Evolutionary conservation across 2,888 invertebrate genomes (phyloP), one percentile per base, ranked within the genome.

Genomic region (Nemotelus nigrinus): DNA sequence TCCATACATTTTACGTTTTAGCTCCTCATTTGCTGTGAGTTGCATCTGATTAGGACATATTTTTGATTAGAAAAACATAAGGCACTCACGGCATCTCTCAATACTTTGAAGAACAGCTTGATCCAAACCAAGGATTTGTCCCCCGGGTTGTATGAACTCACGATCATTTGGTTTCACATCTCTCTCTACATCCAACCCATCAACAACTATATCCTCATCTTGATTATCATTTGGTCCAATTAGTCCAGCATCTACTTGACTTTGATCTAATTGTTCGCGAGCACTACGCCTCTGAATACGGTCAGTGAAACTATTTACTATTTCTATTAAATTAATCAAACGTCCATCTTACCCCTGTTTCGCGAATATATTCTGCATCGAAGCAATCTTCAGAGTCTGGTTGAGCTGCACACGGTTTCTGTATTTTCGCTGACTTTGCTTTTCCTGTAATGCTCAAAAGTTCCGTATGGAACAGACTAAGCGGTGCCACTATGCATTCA

Each of bases 1-100:
- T 77, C 95, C 95, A 85, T 96, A 97, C 96, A 98, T 97, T 88
- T 97, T 96, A 65, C 95, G 89, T 86, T 96, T 97, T 78, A 96
- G 87, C 82, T 98, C 98, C 81, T 97, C 97, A 76, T 90, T 93
- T 3, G 93, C 91, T 91, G 82, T 43, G 71, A 48, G 43, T 67
- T 8, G 48, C 64, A 53, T 43, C 43, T 25, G 25, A 25, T 25
- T 25, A 25, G 25, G 25, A 64, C 39, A 43, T 41, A 60, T 72
- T 77, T 41, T 55, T 25, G 5, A 43, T 39, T 10, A 63, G 10
- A 41, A 80, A 43, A 55, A 64, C 67, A 65, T 7, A 8, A 44
- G 25, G 25, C 25, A 87, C 91, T 87, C 86, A 92, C 92, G 91
- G 87, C 96, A 96, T 82, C 94, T 90, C 83, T 97, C 97, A 81